These are phyloP conservation scores for Bombus superbus DNA, from an alignment of 1,140 invertebrate genomes.

Conservation along the genomic window DNA sequence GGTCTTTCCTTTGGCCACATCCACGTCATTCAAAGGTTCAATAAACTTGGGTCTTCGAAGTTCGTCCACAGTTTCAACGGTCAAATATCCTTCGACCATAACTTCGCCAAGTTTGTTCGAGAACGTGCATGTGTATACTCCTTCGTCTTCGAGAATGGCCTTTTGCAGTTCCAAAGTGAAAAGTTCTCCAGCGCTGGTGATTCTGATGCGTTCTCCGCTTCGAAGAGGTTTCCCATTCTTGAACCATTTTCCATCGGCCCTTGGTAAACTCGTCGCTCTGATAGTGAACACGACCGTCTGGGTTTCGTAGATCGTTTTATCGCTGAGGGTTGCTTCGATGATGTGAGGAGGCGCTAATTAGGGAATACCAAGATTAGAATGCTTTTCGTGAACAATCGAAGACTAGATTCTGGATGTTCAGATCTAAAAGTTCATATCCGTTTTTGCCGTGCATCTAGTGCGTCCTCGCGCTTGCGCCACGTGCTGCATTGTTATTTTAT, in stretches of 20 bases:
- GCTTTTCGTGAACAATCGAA: too few species aligned
- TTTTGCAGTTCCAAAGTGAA: slow-evolving; percentile 89
- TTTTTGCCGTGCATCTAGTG: slow-evolving; percentile 45
- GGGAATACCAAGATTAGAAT: not conserved
- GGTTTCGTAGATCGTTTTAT: slow-evolving; percentile 89
- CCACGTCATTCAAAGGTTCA: slow-evolving; percentile 86
- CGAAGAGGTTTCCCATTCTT: slow-evolving; percentile 88
- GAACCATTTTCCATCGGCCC: slow-evolving; percentile 90
- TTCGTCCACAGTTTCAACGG: slow-evolving; percentile 88
- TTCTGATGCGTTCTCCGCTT: slow-evolving; percentile 85
- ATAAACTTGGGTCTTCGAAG: slow-evolving; percentile 90
- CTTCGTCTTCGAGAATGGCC: slow-evolving; percentile 88
- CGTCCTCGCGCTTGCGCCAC: slow-evolving; percentile 16
- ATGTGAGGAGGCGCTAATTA: slow-evolving; percentile 88
- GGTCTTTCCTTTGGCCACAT: slow-evolving; percentile 87
- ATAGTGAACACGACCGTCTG: slow-evolving; percentile 89
- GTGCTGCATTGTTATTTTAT: slow-evolving; percentile 44
- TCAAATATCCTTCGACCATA: slow-evolving; percentile 87
- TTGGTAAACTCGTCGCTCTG: slow-evolving; percentile 88
- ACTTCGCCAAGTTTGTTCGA: slow-evolving; percentile 90
- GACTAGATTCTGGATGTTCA: not conserved
- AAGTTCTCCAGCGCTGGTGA: slow-evolving; percentile 87
- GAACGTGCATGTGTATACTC: slow-evolving; percentile 89
- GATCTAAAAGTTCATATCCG: not conserved
- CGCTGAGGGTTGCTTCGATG: slow-evolving; percentile 87